Evolutionary conservation across 2,888 invertebrate genomes (phyloP).

Genomic region (Synanthedon tipuliformis): DNA sequence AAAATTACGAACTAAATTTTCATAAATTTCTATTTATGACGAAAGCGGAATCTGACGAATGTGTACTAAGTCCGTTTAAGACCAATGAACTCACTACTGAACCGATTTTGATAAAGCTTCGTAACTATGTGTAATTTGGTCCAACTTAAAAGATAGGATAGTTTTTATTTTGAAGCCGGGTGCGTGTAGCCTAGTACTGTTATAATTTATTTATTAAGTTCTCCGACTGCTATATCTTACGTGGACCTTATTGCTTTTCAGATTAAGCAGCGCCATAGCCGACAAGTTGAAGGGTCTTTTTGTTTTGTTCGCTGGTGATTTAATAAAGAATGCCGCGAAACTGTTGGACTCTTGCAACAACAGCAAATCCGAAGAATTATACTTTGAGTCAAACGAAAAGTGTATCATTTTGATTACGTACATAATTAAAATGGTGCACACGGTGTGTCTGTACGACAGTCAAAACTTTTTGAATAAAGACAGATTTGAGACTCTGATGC

Average conservation of each 20-base stretch:
- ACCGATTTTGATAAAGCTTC: no score
- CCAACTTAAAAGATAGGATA: no score
- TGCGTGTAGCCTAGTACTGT: no score
- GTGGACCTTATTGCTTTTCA: constrained; percentile 28
- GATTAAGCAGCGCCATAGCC: constrained; percentile 81
- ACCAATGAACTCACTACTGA: no score
- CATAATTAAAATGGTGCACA: constrained; percentile 79
- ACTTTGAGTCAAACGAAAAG: constrained; percentile 67
- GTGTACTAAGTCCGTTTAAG: no score
- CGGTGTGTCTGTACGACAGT: constrained; percentile 85
- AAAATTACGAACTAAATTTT: no score
- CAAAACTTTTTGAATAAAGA: constrained; percentile 88
- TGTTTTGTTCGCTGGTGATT: constrained; percentile 88
- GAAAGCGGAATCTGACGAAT: no score
- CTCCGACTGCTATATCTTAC: neutral
- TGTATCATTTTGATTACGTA: constrained; percentile 75
- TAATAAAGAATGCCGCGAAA: constrained; percentile 83
- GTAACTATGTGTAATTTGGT: no score
- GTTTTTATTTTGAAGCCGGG: no score
- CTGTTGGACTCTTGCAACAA: constrained; percentile 78
- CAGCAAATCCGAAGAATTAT: constrained; percentile 63
- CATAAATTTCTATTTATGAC: no score
- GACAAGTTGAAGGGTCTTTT: constrained; percentile 88
- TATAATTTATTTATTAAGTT: neutral
- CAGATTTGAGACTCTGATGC: constrained; percentile 85